Evolutionary conservation across 2,888 invertebrate species (phyloP).

Genomic region (Agapetus fuscipes): DNA sequence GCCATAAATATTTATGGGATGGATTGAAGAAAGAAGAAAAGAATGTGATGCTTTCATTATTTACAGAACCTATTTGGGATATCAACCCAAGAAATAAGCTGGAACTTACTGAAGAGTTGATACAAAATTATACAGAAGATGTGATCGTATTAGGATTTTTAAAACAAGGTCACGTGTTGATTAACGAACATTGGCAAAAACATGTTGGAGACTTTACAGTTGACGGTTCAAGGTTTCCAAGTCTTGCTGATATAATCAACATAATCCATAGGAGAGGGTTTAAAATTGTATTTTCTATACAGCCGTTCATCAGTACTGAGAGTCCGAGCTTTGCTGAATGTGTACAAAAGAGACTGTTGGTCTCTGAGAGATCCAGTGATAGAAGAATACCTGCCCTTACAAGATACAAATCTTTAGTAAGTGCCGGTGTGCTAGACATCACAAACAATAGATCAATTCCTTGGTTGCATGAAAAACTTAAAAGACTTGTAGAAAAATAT

Average conservation of each 20-base stretch:
- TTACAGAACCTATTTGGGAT: slow-evolving; percentile 82
- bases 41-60: slow-evolving; percentile 59
- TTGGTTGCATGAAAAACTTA: slow-evolving; percentile 70
- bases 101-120: slow-evolving; percentile 56
- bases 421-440: slow-evolving; percentile 78
- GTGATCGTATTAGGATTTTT: slow-evolving; percentile 70
- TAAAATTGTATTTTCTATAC: slow-evolving; percentile 78
- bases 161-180: slow-evolving; percentile 67
- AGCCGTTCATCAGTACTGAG: slow-evolving; percentile 83
- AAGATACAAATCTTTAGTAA: slow-evolving; percentile 68
- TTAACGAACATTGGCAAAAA: slow-evolving; percentile 77
- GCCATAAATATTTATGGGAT: slow-evolving; percentile 76
- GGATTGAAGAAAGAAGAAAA: slow-evolving; percentile 70
- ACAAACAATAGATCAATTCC: slow-evolving; percentile 72
- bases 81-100: slow-evolving; percentile 60
- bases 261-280: slow-evolving; percentile 78
- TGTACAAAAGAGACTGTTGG: slow-evolving; percentile 61
- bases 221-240: slow-evolving; percentile 68
- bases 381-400: slow-evolving; percentile 74
- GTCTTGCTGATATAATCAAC: slow-evolving; percentile 66
- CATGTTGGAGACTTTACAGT: slow-evolving; percentile 78
- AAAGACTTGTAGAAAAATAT: slow-evolving; percentile 58
- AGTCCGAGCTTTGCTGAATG: slow-evolving; percentile 75
- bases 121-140: slow-evolving; percentile 75
- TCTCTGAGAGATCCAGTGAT: slow-evolving; percentile 72